Evolutionary conservation across 2,113 vertebrate species (phyloP).

Genomic region (Datnioides undecimradiatus): DNA sequence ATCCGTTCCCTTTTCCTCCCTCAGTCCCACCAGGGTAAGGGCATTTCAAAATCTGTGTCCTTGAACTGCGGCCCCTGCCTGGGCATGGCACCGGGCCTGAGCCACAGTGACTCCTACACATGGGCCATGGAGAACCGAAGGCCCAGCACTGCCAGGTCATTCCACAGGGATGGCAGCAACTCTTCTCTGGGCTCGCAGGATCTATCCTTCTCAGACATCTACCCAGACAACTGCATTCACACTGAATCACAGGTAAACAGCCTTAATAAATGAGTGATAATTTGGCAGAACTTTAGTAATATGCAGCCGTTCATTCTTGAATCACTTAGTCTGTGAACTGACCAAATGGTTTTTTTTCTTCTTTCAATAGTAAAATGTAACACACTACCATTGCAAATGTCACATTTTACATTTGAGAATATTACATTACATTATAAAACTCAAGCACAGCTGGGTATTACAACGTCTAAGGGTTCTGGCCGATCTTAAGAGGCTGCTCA

Average conservation of each 20-base stretch:
- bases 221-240: conserved; percentile 67
- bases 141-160: conserved; percentile 69
- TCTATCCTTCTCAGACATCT: conserved; percentile 81
- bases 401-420: conserved; percentile 51
- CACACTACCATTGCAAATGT: conserved; percentile 42
- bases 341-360: neutral
- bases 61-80: conserved; percentile 72
- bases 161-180: conserved; percentile 69
- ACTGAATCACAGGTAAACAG: conserved; percentile 72
- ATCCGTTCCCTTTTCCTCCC: neutral
- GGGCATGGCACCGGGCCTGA: conserved; percentile 32
- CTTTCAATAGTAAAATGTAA: conserved; percentile 36
- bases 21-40: conserved; percentile 55
- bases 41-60: conserved; percentile 75
- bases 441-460: conserved; percentile 18
- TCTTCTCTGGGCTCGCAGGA: conserved; percentile 73
- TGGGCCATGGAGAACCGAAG: conserved; percentile 88
- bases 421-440: conserved; percentile 26
- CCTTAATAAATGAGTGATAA: neutral
- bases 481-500: conserved; percentile 5
- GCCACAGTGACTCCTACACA: conserved; percentile 89
- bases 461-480: conserved; percentile 1
- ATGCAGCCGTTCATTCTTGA: conserved; percentile 27
- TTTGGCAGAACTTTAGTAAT: neutral
- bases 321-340: neutral